These are phyloP conservation scores for Idaea straminata DNA, from an alignment of 2,888 invertebrate species.

Conservation along the genomic window DNA sequence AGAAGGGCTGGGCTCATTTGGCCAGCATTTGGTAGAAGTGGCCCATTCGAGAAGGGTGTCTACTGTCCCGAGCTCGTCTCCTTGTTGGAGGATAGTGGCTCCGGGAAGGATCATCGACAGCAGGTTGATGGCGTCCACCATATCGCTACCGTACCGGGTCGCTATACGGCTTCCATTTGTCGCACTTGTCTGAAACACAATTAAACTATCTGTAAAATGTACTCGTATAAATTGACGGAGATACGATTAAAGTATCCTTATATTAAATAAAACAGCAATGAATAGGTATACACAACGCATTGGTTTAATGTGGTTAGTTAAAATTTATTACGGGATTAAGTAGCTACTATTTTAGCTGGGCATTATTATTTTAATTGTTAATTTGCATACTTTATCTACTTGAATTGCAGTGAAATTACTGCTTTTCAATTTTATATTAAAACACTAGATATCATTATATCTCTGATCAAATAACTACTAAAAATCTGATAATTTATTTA, in stretches of 20 bases:
- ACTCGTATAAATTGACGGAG: neutral
- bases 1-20: conserved; percentile 52
- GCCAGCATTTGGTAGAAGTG: conserved; percentile 68
- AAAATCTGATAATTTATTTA: too few species aligned
- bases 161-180: conserved; percentile 55
- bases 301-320: neutral
- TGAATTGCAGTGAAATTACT: neutral
- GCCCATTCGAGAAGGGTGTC: conserved; percentile 78
- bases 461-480: too few species aligned
- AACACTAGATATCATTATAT: too few species aligned
- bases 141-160: conserved; percentile 83
- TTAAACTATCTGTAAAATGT: neutral
- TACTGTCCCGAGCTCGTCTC: conserved; percentile 85
- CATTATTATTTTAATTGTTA: neutral
- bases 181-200: conserved; percentile 54
- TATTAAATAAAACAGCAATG: neutral
- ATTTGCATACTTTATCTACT: neutral
- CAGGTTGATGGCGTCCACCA: conserved; percentile 85
- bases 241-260: neutral
- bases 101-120: conserved; percentile 87
- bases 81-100: conserved; percentile 88
- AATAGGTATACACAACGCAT: neutral
- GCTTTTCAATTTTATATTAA: neutral
- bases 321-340: neutral
- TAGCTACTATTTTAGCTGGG: neutral